A percentile compares a stretch with the other conserved stretches of the same genome.
These are phyloP conservation scores for Spinus pinus DNA, from an alignment of 2,797 vertebrate genomes.

Conservation along the genomic window DNA sequence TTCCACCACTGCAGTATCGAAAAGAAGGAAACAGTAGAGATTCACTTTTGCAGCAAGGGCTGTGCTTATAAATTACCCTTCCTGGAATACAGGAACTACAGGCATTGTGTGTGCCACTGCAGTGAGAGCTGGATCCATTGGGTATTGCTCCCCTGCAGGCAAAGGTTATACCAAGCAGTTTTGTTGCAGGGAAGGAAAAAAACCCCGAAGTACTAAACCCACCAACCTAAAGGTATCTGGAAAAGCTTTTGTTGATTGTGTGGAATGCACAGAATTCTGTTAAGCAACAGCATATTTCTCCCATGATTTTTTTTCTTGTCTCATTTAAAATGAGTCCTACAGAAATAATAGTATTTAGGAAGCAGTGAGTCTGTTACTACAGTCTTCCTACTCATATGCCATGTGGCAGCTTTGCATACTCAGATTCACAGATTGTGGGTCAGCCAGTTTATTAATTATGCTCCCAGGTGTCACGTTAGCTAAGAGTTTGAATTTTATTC, in stretches of 20 bases:
- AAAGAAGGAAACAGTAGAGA: not conserved
- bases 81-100: not conserved
- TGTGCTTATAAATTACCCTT: not conserved
- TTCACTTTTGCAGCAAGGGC: not conserved
- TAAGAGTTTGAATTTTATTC: slow-evolving; percentile 18
- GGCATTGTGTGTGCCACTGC: not conserved
- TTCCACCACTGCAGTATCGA: not conserved
- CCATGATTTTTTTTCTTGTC: not conserved
- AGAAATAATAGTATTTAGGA: not conserved
- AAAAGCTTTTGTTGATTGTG: not conserved
- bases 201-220: not conserved
- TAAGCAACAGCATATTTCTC: not conserved
- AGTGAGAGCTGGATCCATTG: not conserved
- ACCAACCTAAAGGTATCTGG: not conserved
- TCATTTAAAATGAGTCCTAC: not conserved
- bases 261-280: not conserved
- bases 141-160: not conserved
- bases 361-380: not conserved
- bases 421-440: not conserved
- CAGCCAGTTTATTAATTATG: not conserved
- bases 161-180: not conserved
- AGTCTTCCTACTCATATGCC: not conserved
- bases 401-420: not conserved
- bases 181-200: not conserved
- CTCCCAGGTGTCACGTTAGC: not conserved